phyloP scores from a whole-genome alignment of 2,113 vertebrate genomes.

The Corythoichthys intestinalis region DNA sequence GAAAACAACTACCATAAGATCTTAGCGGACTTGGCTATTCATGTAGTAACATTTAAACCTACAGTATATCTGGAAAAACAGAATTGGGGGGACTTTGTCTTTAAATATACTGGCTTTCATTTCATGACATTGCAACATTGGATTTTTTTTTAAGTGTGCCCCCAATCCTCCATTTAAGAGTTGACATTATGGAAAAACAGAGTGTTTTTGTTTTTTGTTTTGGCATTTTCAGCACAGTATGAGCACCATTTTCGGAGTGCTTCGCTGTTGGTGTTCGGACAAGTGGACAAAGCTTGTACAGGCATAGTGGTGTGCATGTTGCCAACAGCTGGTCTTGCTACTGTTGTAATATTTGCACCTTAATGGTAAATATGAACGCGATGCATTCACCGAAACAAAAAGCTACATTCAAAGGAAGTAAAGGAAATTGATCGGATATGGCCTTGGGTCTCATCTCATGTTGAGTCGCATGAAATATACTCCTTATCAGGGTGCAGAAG shows the following conservation, averaged over 20 bases:
- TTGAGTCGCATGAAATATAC: not conserved
- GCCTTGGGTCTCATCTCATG: not conserved
- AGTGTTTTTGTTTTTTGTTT: not conserved
- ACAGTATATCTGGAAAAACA: too few species aligned
- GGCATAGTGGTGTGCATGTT: not conserved
- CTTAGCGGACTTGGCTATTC: too few species aligned
- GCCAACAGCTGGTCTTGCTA: not conserved
- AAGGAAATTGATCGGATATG: not conserved
- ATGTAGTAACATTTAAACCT: too few species aligned
- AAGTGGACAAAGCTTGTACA: not conserved
- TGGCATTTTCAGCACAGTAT: constrained; percentile 12
- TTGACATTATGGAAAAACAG: constrained; percentile 9
- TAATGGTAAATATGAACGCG: not conserved
- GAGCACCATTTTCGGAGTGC: not conserved
- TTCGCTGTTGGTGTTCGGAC: not conserved
- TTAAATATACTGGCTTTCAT: not conserved
- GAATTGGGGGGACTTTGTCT: not conserved
- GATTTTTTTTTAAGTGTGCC: not conserved
- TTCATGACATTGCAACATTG: not conserved
- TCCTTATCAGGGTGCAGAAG: constrained; percentile 59
- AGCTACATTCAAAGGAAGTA: constrained; percentile 3
- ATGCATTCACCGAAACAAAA: constrained; percentile 15
- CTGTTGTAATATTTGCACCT: not conserved
- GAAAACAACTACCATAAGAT: too few species aligned
- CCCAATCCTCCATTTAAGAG: not conserved